Evolutionary conservation across 2,797 vertebrate species (phyloP), one percentile per base, ranked within the genome.

Genomic region (Hydrolagus colliei): DNA sequence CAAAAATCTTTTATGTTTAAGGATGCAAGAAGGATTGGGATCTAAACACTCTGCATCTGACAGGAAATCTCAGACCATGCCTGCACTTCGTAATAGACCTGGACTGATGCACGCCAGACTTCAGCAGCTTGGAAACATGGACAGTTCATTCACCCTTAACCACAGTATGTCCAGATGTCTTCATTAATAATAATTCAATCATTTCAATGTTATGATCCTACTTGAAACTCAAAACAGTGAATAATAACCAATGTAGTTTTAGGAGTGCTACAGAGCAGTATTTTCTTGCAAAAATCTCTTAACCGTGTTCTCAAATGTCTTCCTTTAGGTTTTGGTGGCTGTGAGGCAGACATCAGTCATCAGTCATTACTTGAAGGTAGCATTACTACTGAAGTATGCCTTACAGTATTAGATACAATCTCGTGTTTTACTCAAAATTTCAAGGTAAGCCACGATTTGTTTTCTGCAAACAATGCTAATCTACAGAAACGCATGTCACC

Each of bases 61-160:
- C 85, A 92, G 96, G 90, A 99, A 97, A 89, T 98, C 97, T 1
- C 97, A 98, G 93, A 99, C 97, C 0, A 98, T 99, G 97, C 98
- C 97, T 0, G 95, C 92, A 0, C 95, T 98, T 87, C 95, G 97
- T 86, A 96, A 94, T 88, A 93, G 96, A 63, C 90, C 94, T 2
- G 96, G 96, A 87, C 89, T 94, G 72, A 92, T 96, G 92, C 97
- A 97, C 88, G 93, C 93, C 59, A 95, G 96, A 80, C 93, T 98
- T 0, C 96, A 97, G 88, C 97, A 98, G 89, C 96, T 98, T 79
- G 93, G 94, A 90, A 96, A 95, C 88, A 89, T 97, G 92, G 98
- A 99, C 62, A 93, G 96, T 84, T 98, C 97, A 12, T 93, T 98
- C 90, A 98, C 97, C 0, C 95, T 99, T 86, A 98, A 96, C 87